phyloP scores from a whole-genome alignment of 1,140 invertebrate species.

The Bombus confusus region DNA sequence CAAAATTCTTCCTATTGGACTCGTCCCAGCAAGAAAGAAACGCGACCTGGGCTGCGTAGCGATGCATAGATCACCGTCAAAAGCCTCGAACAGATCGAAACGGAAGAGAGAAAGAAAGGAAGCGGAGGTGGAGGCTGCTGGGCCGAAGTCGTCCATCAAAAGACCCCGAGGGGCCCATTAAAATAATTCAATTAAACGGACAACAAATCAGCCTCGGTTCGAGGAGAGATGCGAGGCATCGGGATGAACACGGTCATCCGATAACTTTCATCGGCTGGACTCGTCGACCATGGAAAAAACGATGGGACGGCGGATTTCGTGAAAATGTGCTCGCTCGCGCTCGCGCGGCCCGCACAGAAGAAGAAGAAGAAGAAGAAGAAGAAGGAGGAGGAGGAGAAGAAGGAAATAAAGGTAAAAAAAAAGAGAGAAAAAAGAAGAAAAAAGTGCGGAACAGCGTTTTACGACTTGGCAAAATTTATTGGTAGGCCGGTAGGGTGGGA shows the following conservation, averaged over 20 bases:
- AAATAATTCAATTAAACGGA: slow-evolving; percentile 51
- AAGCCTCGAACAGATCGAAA: slow-evolving; percentile 5
- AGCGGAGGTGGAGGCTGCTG: not conserved
- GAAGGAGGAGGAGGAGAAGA: too few species aligned
- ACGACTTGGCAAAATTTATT: slow-evolving; percentile 78
- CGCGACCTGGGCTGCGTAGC: not conserved
- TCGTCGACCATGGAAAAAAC: not conserved
- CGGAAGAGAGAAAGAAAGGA: not conserved
- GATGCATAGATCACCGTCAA: slow-evolving; percentile 21
- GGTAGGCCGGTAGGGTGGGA: slow-evolving; percentile 70
- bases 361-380: not conserved
- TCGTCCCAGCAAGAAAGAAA: not conserved
- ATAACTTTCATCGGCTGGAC: slow-evolving; percentile 32
- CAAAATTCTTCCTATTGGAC: not conserved
- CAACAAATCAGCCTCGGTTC: slow-evolving; percentile 31
- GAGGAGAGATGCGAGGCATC: not conserved
- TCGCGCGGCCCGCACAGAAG: not conserved
- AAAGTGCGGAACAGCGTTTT: slow-evolving; percentile 57
- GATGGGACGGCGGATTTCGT: slow-evolving; percentile 1
- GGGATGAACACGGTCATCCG: slow-evolving; percentile 42
- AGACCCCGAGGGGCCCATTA: slow-evolving; percentile 38
- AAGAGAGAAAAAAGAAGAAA: not conserved
- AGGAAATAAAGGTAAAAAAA: too few species aligned
- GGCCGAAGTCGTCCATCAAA: slow-evolving; percentile 31
- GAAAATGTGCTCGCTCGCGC: slow-evolving; percentile 36